phyloP scores from a whole-genome alignment of 2,113 vertebrate species.

The Neotoma lepida region DNA sequence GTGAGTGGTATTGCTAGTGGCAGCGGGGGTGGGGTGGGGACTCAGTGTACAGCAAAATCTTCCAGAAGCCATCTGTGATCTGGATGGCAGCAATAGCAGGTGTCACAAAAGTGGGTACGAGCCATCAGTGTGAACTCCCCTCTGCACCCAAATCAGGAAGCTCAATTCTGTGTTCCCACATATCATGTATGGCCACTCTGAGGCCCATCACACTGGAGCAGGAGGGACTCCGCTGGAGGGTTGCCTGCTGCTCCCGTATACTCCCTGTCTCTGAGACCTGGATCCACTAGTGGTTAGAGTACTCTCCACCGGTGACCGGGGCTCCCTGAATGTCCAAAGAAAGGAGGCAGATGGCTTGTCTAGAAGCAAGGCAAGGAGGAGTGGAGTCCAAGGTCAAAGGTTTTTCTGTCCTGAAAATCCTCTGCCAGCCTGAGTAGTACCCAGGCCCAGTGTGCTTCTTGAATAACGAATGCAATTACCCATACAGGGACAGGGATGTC shows the following conservation, averaged over 20 bases:
- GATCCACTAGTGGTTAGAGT: neutral
- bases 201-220: neutral
- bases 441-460: neutral
- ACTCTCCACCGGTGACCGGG: neutral
- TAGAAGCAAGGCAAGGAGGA: neutral
- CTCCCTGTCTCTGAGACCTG: neutral
- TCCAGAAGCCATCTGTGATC: neutral
- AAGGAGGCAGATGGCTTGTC: neutral
- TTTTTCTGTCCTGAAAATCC: neutral
- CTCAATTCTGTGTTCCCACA: neutral
- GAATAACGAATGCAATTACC: neutral
- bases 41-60: neutral
- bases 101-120: neutral
- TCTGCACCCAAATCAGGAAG: neutral
- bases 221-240: neutral
- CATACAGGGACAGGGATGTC: neutral
- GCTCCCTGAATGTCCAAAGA: neutral
- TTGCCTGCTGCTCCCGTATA: neutral
- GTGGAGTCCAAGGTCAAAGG: neutral
- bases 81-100: neutral
- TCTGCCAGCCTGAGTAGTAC: neutral
- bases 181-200: neutral
- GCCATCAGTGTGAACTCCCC: neutral
- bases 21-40: neutral
- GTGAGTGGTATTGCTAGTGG: neutral